phyloP scores from a whole-genome alignment of 2,113 vertebrate species.

The Psammodynastes pulverulentus region DNA sequence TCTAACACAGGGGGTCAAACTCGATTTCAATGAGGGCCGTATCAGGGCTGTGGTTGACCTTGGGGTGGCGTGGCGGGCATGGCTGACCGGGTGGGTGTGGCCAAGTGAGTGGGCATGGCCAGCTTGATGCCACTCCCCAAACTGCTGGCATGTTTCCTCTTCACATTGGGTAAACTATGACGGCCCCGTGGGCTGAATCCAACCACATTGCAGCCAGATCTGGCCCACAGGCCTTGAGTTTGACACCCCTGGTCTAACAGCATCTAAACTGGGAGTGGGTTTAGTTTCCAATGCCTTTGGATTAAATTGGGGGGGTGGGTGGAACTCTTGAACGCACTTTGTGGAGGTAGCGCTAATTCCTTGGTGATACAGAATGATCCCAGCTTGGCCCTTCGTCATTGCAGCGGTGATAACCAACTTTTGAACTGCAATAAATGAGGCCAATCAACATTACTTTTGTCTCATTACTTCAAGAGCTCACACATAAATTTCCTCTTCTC shows the following conservation, averaged over 20 bases:
- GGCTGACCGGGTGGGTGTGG: too few species aligned
- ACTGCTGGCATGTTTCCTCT: too few species aligned
- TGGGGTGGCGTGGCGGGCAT: too few species aligned
- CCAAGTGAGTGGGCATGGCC: too few species aligned
- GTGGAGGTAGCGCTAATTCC: neutral
- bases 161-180: too few species aligned
- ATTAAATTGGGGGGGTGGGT: neutral
- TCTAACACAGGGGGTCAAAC: neutral
- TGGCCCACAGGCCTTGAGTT: too few species aligned
- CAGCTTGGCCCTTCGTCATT: slow-evolving; percentile 46
- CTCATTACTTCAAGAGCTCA: slow-evolving; percentile 69
- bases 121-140: too few species aligned
- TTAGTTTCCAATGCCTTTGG: neutral
- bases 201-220: too few species aligned
- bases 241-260: neutral
- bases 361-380: neutral
- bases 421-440: slow-evolving; percentile 66
- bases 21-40: too few species aligned
- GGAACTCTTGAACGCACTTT: neutral
- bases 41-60: too few species aligned
- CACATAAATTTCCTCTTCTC: slow-evolving; percentile 61
- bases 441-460: slow-evolving; percentile 67
- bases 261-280: neutral
- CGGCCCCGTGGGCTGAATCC: fast-evolving
- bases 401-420: slow-evolving; percentile 61